Evolutionary conservation across 2,797 vertebrate species (phyloP).

Genomic region (Alfaro cultratus): DNA sequence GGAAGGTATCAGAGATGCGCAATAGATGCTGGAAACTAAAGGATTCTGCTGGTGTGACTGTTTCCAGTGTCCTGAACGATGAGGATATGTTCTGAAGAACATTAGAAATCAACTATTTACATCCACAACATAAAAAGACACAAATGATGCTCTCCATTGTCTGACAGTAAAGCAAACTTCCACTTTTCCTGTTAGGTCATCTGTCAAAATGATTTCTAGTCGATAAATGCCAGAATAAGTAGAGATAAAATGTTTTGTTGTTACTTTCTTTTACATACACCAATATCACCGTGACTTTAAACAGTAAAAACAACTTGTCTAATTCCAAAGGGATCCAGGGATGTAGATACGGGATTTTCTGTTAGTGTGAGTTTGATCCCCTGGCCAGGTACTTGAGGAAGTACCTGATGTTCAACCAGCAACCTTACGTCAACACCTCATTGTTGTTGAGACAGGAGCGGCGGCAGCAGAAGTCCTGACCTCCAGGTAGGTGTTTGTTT

Average conservation of each 20-base stretch:
- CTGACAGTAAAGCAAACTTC: background rate
- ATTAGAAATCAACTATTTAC: background rate
- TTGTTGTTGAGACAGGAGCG: background rate
- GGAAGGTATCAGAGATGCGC: conserved; percentile 58
- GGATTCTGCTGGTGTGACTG: conserved; percentile 53
- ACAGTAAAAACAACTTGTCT: background rate
- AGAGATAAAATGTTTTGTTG: background rate
- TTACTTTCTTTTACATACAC: background rate
- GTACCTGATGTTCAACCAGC: conserved; percentile 25
- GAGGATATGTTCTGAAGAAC: background rate
- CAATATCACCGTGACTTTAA: background rate
- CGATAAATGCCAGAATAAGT: background rate
- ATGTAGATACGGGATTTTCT: background rate
- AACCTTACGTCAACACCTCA: conserved; percentile 44
- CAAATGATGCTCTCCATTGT: background rate
- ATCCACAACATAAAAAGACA: background rate
- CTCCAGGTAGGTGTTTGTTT: conserved; percentile 39
- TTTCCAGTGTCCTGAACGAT: conserved; percentile 12
- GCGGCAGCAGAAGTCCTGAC: conserved; percentile 25
- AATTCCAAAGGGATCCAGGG: no score
- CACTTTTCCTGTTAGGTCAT: background rate
- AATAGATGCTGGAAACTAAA: conserved; percentile 64
- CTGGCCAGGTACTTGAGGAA: background rate
- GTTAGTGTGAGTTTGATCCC: background rate
- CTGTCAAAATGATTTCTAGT: background rate